phyloP scores from a whole-genome alignment of 2,797 vertebrate species.

The Psittacula echo region DNA sequence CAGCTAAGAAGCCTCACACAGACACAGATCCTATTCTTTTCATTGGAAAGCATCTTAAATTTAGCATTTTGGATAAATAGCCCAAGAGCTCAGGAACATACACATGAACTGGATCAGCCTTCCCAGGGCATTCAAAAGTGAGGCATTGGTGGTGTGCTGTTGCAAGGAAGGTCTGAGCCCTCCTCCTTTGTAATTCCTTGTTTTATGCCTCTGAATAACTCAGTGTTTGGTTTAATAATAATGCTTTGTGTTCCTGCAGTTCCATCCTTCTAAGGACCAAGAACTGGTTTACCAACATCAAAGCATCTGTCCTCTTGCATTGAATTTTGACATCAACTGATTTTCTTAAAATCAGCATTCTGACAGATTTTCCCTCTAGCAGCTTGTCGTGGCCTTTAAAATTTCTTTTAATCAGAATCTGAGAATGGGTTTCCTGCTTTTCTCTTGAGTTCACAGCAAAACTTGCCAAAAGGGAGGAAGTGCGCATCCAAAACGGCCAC shows the following conservation, averaged over 20 bases:
- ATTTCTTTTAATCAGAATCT: constrained; percentile 4
- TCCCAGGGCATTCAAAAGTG: neutral
- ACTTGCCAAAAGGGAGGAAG: constrained; percentile 16
- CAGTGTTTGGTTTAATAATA: constrained; percentile 1
- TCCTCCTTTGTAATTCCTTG: neutral
- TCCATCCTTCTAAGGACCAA: neutral
- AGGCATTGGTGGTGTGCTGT: neutral
- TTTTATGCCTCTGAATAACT: neutral
- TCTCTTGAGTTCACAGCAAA: neutral
- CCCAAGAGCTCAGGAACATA: neutral
- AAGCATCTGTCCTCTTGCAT: neutral
- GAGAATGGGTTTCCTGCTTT: neutral
- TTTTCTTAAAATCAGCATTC: constrained; percentile 24
- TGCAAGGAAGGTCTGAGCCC: neutral
- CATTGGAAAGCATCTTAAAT: neutral
- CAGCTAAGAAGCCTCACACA: neutral
- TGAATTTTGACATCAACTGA: neutral
- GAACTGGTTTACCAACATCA: constrained; percentile 5
- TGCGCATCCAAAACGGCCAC: neutral
- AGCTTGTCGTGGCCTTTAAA: neutral
- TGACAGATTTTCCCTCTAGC: neutral
- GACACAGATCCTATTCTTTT: neutral
- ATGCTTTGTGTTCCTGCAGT: neutral
- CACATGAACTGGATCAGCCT: neutral
- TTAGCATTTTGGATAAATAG: neutral